Evolutionary conservation across 2,797 vertebrate species (phyloP), one percentile per base, ranked within the genome.

Genomic region (Pygocentrus nattereri): DNA sequence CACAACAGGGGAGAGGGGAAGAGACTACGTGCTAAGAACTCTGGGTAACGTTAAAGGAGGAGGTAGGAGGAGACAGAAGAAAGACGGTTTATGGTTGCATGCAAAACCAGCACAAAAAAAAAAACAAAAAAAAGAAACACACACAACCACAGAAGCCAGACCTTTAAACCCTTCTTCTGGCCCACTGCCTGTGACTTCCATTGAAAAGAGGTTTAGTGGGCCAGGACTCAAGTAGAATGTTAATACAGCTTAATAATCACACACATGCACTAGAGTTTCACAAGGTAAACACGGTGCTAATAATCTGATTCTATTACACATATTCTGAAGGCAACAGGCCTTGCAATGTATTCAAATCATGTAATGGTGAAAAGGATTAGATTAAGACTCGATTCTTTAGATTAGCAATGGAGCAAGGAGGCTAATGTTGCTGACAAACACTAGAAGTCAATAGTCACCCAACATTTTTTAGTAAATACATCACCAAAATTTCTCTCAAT

Each of bases 1-100:
- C 90, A 94, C 89, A 93, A 86, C 86, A 94, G 85, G 91, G 91
- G 90, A 91, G 92, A 93, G 88, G 93, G 93, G 90, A 93, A 93
- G 83, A 94, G 86, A 88, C 93, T 94, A 94, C 92, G 91, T 88
- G 93, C 93, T 94, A 94, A 93, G 90, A 93, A 93, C 90, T 91
- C 91, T 92, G 92, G 91, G 89, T 87, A 80, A 88, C 67, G 38
- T 61, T 81, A 54, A 25, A 82, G 85, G 75, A 91, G 83, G 52
- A 92, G 85, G 90, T 25, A 47, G 74, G 61, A 81, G 74, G 71
- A 69, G 65, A 72, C 68, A 70, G 49, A 76, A 86, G 27, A 67
- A 52, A 80, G 41, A 56, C 11, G 8, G 31, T 64, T 80, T 65
- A 76, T 67, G 65, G 41, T 30, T 38, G 13, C 54, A 41, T 62